Base-by-base conservation (phyloP, 2,797 vertebrate genomes). In the Falco cherrug region DNA sequence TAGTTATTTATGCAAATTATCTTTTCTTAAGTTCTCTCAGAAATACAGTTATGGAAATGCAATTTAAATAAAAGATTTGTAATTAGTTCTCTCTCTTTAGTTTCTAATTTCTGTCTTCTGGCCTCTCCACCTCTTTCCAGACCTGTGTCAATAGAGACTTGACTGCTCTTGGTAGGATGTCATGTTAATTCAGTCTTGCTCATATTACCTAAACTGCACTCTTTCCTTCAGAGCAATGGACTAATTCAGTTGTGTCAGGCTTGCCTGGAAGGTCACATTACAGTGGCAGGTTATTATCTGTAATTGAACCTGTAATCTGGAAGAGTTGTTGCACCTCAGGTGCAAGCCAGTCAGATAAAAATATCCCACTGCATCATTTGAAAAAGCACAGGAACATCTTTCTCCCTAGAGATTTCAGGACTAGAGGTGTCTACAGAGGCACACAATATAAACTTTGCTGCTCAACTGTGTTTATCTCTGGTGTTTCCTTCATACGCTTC, bases 1-100 rank as follows among this genome's bases (percentile, higher is more conserved):
- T 75, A 76, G 61, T 82, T 92, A 59, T 78, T 96, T 87, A 45
- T 6, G 61, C 77, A 57, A 80, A 67, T 95, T 74, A 86, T 67
- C 74, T 43, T 75, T 43, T 56, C 79, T 48, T 84, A 94, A 96
- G 41, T 74, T 70, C 43, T 93, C 54, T 77, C 79, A 96, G 69
- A 95, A 87, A 87, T 86, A 75, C 59, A 45, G 17, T 45, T 45
- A 45, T 45, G 43, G 43, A 45, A 45, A 45, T 45, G 43, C 43
- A 45, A 45, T 45, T 45, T 45, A 45, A 45, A 45, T 18, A 8
- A 45, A 45, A 45, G 43, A 18, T 45, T 45, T 93, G 54, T 48
- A 93, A 92, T 97, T 89, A 93, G 95, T 86, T 97, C 60, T 90
- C 22, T 77, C 22, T 83, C 48, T 87, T 80, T 80, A 37, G 33